Evolutionary conservation across 1,140 invertebrate species (phyloP).

Genomic region (Wasmannia auropunctata): DNA sequence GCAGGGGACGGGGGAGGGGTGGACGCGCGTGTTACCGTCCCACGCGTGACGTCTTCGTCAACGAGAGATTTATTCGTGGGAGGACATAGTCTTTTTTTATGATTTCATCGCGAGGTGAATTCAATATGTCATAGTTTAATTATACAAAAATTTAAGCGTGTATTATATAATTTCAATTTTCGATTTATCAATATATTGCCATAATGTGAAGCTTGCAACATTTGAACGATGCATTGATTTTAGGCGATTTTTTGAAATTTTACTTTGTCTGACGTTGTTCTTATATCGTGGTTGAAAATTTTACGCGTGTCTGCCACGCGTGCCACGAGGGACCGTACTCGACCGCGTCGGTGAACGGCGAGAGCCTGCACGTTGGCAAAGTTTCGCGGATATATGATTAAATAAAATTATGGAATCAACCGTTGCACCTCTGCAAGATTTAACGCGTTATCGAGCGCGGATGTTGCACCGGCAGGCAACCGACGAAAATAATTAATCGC

Average conservation of each 20-base stretch:
- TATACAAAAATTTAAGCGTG: too few relatives aligned
- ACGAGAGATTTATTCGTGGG: constrained; percentile 32
- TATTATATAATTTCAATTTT: too few relatives aligned
- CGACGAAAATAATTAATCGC: constrained; percentile 55
- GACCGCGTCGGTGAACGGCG: background rate
- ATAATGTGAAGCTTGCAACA: background rate
- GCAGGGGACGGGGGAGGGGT: background rate
- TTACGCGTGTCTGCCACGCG: background rate
- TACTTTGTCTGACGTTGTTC: background rate
- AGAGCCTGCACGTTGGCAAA: background rate
- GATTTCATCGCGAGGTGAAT: background rate
- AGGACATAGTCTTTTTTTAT: background rate
- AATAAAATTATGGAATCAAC: constrained; percentile 52
- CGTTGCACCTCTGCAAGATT: constrained; percentile 38
- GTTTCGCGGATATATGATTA: constrained; percentile 3
- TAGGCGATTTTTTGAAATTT: background rate
- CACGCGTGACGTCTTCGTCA: constrained; percentile 45
- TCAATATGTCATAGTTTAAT: background rate
- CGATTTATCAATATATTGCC: too few relatives aligned
- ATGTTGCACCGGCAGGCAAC: constrained; percentile 15
- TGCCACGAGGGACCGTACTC: background rate
- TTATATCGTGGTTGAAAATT: background rate
- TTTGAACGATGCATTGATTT: background rate
- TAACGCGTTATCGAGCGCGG: constrained; percentile 38
- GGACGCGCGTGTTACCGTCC: background rate